Evolutionary conservation across 1,140 invertebrate species (phyloP).

Genomic region (Anastrepha obliqua): DNA sequence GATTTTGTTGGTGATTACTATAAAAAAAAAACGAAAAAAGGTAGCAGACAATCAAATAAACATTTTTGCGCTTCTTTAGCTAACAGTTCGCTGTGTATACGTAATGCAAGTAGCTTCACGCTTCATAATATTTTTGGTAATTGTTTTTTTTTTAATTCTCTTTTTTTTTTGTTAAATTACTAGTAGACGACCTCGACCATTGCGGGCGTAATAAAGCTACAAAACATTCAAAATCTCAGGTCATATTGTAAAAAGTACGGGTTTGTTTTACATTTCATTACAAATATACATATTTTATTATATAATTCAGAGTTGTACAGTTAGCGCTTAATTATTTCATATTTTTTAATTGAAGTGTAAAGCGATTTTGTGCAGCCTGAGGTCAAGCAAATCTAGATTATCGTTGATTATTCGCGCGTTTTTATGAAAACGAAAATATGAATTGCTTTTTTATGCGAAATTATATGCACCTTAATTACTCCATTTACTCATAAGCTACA

Average conservation of each 20-base stretch:
- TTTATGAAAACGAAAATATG: not conserved
- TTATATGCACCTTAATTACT: no score
- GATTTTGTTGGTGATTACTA: not conserved
- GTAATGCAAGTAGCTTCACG: not conserved
- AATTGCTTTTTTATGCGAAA: not conserved
- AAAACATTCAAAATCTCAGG: not conserved
- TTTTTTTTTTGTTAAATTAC: not conserved
- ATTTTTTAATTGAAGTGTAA: not conserved
- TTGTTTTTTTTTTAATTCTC: not conserved
- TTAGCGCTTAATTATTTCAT: slow-evolving; percentile 17
- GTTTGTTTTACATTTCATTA: not conserved
- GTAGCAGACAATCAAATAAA: not conserved
- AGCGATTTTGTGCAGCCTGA: not conserved
- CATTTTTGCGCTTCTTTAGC: not conserved
- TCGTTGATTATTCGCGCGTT: not conserved
- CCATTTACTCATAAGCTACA: no score
- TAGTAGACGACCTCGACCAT: not conserved
- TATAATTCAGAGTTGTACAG: not conserved
- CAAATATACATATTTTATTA: not conserved
- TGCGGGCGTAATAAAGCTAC: not conserved
- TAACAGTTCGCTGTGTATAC: not conserved
- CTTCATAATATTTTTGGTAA: not conserved
- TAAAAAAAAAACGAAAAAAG: not conserved
- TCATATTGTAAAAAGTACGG: no score
- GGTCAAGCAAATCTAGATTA: not conserved